Base-by-base conservation (phyloP, 2,888 invertebrate genomes). In the Belgica antarctica region DNA sequence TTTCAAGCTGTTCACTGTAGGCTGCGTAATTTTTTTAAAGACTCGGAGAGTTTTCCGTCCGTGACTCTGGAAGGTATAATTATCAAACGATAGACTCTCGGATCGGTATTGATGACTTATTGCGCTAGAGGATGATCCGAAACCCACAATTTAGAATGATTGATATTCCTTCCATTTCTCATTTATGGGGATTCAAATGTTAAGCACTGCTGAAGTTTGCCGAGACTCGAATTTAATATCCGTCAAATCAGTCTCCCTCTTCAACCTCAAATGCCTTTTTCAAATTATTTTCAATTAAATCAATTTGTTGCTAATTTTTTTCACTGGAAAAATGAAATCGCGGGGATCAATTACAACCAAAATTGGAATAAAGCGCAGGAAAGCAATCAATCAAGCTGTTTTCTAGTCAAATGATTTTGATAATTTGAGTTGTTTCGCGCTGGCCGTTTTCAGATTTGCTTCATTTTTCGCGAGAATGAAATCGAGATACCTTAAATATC, bases 51-150 rank as follows among this genome's bases (percentile, higher is more conserved):
- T 22, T 61, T 12, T 24, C 19, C 22, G 15, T 68, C 52, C 52
- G 52, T 68, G 68, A n/a, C n/a, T n/a, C 68, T 57, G 68, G 68
- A 68, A 68, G 68, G 68, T 57, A 68, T 68, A 68, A 68, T 68
- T 68, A 24, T 41, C 15, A 17, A 28, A 8, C 22, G 12, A 41
- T 7, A 46, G 24, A 52, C n/a, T 59, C 27, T 59, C 59, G 59
- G n/a, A n/a, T 59, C 59, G 52, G 52, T 62, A 66, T 66, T 66
- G 68, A 68, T 68, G 52, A 57, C n/a, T 27, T n/a, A 52, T 52
- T 52, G 28, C 65, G 28, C 46, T 47, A 47, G 63, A 24, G 22
- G 47, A 27, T 17, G 59, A 59, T 59, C 59, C 19, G 27, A 68
- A 68, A 68, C 68, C 68, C 5, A 68, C 68, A 68, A 68, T 68